Percentiles rank a stretch among this genome's conserved stretches.
Conservation (phyloP, 2,113 vertebrate species). For the Pelmatolapia mariae region DNA sequence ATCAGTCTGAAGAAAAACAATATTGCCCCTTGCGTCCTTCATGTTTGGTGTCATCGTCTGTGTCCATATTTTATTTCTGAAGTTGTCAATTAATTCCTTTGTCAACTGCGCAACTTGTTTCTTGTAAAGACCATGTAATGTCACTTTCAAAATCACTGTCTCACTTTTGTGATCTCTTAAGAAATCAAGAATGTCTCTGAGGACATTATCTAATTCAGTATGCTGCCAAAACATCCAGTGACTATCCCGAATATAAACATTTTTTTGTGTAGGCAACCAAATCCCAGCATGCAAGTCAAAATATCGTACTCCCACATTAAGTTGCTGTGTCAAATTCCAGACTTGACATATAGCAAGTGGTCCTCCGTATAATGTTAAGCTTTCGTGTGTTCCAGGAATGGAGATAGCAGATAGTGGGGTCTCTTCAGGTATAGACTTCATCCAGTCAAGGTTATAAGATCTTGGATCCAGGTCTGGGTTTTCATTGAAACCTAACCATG, state of each 20-base stretch:
- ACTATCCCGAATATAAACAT: not conserved
- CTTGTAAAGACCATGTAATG: not conserved
- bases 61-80: constrained; percentile 20
- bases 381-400: constrained; percentile 63
- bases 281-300: constrained; percentile 39
- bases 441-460: constrained; percentile 46
- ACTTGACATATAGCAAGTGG: constrained; percentile 9
- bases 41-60: not conserved
- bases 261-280: not conserved
- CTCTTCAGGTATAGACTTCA: constrained; percentile 29
- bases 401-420: constrained; percentile 41
- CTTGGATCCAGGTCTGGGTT: not conserved
- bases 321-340: constrained; percentile 54
- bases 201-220: not conserved
- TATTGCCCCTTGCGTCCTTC: constrained; percentile 39
- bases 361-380: constrained; percentile 17
- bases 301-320: constrained; percentile 55
- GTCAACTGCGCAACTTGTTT: rapidly evolving
- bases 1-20: constrained; percentile 46
- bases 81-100: not conserved
- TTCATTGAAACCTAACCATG: constrained; percentile 6
- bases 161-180: constrained; percentile 12
- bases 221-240: not conserved
- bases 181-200: constrained; percentile 21
- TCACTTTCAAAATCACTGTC: constrained; percentile 35